Percentiles rank a stretch among this genome's conserved stretches.
phyloP scores from a whole-genome alignment of 2,888 invertebrate genomes.

The Harpalus rubripes region DNA sequence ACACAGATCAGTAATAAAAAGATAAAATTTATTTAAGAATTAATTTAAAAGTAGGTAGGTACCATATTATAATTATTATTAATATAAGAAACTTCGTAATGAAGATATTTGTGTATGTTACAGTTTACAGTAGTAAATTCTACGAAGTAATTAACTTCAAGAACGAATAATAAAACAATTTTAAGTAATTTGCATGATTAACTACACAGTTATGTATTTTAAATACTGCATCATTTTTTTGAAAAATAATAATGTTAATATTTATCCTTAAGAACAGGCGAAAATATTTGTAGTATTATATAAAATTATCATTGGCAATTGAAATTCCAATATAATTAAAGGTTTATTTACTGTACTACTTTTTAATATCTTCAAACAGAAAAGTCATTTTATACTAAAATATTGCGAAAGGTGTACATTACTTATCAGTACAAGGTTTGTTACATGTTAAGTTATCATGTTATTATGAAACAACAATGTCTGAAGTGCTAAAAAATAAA shows the following conservation, averaged over 20 bases:
- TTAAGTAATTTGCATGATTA: conserved; percentile 18
- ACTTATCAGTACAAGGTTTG: conserved; percentile 45
- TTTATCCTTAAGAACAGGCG: too few relatives aligned
- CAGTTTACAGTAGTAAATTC: background rate
- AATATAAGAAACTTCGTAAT: background rate
- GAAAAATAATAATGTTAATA: background rate
- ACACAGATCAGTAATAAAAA: too few relatives aligned
- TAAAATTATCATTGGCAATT: background rate
- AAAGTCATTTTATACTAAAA: background rate
- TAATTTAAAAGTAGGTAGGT: too few relatives aligned
- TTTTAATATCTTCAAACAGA: background rate
- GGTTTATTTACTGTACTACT: background rate
- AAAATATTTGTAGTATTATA: too few relatives aligned
- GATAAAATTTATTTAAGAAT: too few relatives aligned
- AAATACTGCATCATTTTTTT: background rate
- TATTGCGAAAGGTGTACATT: conserved; percentile 34
- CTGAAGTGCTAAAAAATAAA: conserved; percentile 33
- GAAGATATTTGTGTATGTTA: background rate
- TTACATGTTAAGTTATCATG: conserved; percentile 23
- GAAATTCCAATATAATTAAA: background rate
- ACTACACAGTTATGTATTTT: background rate
- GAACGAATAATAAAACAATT: conserved; percentile 10
- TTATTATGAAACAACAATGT: conserved; percentile 37
- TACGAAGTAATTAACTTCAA: background rate
- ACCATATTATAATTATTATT: too few relatives aligned